These are phyloP conservation scores for Drosophila ficusphila DNA, from an alignment of 1,140 invertebrate species.

Conservation along the genomic window DNA sequence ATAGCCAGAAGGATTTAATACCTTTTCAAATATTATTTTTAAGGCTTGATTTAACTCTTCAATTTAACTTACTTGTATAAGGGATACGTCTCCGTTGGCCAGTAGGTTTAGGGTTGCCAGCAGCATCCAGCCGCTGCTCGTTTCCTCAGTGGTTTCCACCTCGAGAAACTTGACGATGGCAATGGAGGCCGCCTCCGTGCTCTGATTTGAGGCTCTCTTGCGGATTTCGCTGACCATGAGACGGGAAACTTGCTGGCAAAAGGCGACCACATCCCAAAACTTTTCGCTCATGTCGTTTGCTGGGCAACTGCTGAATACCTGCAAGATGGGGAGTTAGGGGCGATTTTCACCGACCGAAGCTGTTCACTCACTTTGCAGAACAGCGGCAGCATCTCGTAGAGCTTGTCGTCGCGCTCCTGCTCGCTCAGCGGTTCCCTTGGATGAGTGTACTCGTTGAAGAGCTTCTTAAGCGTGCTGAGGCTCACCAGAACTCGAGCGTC, in stretches of 20 bases:
- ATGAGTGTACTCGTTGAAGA: slow-evolving; percentile 97
- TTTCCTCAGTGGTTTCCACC: slow-evolving; percentile 95
- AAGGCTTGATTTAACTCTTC: too few species aligned
- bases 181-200: slow-evolving; percentile 96
- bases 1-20: too few species aligned
- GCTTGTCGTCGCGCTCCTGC: slow-evolving; percentile 94
- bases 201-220: slow-evolving; percentile 96
- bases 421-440: slow-evolving; percentile 92
- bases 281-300: slow-evolving; percentile 97
- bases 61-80: slow-evolving; percentile 89
- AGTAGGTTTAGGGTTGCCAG: slow-evolving; percentile 95
- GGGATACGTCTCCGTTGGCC: slow-evolving; percentile 91
- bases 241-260: slow-evolving; percentile 96
- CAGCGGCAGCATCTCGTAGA: slow-evolving; percentile 98
- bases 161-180: slow-evolving; percentile 98
- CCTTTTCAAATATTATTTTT: too few species aligned
- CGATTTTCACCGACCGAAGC: too few species aligned
- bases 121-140: slow-evolving; percentile 98
- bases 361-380: slow-evolving; percentile 94
- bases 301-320: slow-evolving; percentile 96
- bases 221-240: slow-evolving; percentile 98
- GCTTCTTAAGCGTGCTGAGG: slow-evolving; percentile 97
- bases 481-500: slow-evolving; percentile 93
- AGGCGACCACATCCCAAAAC: slow-evolving; percentile 96
- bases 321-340: neutral